Percentiles rank a stretch among this genome's conserved stretches.
These are phyloP conservation scores for Biston betularia DNA, from an alignment of 2,888 invertebrate genomes.

Conservation along the genomic window DNA sequence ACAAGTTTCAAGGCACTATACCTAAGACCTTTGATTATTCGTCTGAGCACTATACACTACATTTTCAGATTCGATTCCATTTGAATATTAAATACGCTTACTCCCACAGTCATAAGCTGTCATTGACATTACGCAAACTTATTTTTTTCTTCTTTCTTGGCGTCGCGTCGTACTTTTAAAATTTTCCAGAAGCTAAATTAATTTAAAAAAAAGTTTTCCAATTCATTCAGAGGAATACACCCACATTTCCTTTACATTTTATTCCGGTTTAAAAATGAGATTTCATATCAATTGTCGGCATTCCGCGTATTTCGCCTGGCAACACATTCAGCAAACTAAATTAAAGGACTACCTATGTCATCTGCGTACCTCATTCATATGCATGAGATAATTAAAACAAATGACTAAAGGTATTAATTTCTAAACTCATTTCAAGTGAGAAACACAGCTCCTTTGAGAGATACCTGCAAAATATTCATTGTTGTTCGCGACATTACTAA, in stretches of 20 bases:
- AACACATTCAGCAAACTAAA: slow-evolving; percentile 49
- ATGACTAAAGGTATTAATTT: slow-evolving; percentile 71
- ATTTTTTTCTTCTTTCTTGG: no score
- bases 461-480: slow-evolving; percentile 41
- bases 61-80: no score
- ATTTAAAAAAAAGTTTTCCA: no score
- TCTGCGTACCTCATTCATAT: slow-evolving; percentile 67
- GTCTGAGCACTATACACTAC: no score
- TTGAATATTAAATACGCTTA: no score
- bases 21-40: no score
- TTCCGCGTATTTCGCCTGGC: slow-evolving; percentile 1
- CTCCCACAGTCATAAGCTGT: no score
- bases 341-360: slow-evolving; percentile 59
- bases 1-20: no score
- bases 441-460: slow-evolving; percentile 58
- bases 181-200: no score
- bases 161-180: no score
- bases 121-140: no score
- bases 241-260: background rate
- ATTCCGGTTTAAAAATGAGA: slow-evolving; percentile 2
- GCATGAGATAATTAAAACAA: slow-evolving; percentile 76
- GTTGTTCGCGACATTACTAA: slow-evolving; percentile 37
- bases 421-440: slow-evolving; percentile 65
- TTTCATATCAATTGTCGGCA: slow-evolving; percentile 12
- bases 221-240: no score